A percentile compares a stretch with the other conserved stretches of the same genome.
These are phyloP conservation scores for Macrobrachium nipponense DNA, from an alignment of 1,140 invertebrate genomes.

Conservation along the genomic window DNA sequence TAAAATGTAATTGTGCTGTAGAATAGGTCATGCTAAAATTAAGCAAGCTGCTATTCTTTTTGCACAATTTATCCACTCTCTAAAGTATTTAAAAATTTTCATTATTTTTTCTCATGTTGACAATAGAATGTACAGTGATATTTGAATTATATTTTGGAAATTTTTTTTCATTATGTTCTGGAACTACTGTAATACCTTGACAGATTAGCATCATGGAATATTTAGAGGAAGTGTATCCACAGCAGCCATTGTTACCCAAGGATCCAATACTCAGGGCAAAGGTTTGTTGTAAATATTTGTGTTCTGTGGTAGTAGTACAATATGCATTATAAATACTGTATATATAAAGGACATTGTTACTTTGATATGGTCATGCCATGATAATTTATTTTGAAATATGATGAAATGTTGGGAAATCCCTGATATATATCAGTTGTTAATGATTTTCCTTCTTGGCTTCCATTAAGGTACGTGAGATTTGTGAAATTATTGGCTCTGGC, in stretches of 20 bases:
- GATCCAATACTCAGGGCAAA: slow-evolving; percentile 87
- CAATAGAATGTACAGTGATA: neutral
- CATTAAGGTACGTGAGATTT: slow-evolving; percentile 77
- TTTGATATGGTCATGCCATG: no score
- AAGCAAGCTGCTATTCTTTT: no score
- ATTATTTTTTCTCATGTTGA: no score
- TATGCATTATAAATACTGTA: neutral
- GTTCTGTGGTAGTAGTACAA: slow-evolving; percentile 3
- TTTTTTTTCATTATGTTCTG: neutral
- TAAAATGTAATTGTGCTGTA: no score
- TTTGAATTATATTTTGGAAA: neutral
- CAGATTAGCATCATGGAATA: slow-evolving; percentile 93
- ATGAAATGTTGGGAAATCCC: no score
- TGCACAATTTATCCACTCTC: no score
- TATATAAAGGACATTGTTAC: neutral
- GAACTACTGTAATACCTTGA: slow-evolving; percentile 61
- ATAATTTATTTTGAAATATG: no score
- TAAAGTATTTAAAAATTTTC: no score
- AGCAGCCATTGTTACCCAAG: slow-evolving; percentile 85
- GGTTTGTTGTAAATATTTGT: slow-evolving; percentile 71
- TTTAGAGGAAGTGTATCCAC: slow-evolving; percentile 90
- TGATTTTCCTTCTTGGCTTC: slow-evolving; percentile 33
- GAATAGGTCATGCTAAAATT: no score
- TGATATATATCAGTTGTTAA: no score
- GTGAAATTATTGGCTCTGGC: slow-evolving; percentile 87